Base-by-base conservation (phyloP, 1,140 invertebrate genomes). In the Pollicipes pollicipes region DNA sequence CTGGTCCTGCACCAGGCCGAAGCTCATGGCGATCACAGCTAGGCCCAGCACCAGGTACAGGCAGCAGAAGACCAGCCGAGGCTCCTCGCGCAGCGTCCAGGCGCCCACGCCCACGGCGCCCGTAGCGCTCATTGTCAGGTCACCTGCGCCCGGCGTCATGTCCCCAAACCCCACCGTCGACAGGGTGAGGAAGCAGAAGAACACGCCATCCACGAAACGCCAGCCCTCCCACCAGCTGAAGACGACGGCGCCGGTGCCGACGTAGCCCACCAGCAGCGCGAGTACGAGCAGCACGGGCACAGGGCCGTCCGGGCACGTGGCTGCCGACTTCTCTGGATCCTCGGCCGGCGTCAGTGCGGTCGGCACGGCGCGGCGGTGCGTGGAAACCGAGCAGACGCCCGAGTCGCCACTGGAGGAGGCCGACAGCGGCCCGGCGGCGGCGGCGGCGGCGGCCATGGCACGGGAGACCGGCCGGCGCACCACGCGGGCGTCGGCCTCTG, bases 1-100 rank as follows among this genome's bases (percentile, higher is more conserved):
- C 79, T 95, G 90, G 73, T 94, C 91, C 80, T 96, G 92, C 72
- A 96, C 86, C 37, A 96, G 83, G 78, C 90, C 93, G 77, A 94
- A 95, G 70, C 91, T 90, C 91, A 94, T 95, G 0, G 93, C 91
- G 74, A 96, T 87, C 32, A 96, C 81, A 24, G 93, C 89, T 31
- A 96, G 83, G 30, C 93, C 93, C 73, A 95, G 83, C 37, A 95
- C 83, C 58, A 96, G 79, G 78, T 95, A 96, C 0, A 91, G 82
- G 77, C 90, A 91, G 78, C 90, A 91, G 21, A 88, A 87, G 32
- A 93, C 85, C 72, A 93, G 82, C 78, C 91, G 89, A 21, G 83
- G 79, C 70, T 85, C 82, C 6, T 81, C 83, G 66, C 78, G 80
- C 68, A 79, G 73, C 67, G 75, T 74, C 72, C 83, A 83, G 30